Evolutionary conservation across 1,140 invertebrate genomes (phyloP), one percentile per base, ranked within the genome.

Genomic region (Oncopeltus fasciatus): DNA sequence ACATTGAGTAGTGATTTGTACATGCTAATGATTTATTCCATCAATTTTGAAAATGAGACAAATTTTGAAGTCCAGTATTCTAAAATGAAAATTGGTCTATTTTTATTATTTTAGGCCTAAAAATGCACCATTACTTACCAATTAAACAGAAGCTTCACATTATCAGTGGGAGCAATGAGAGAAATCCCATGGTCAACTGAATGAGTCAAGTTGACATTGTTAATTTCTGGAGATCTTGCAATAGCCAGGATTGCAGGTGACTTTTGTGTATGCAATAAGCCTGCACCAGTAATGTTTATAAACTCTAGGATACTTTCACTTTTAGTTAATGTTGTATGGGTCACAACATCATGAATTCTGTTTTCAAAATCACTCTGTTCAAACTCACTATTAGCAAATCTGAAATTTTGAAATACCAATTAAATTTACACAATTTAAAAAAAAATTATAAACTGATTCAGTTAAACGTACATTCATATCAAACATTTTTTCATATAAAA

Each of bases 191-290:
- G 90, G 69, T 87, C 87, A 31, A 93, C 93, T 65, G 87, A 88
- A 60, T 86, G 79, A 5, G 78, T 82, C 21, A 99, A 84, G 63
- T 88, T 90, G 0, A 98, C 85, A 65, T 86, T 84, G 58, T 81
- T 80, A 51, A 98, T 84, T 20, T 75, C 76, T 0, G 95, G 94
- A 67, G 88, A 90, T 69, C 85, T 90, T 70, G 85, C 82, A 29
- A 96, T 85, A 24, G 87, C 83, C 72, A 97, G 89, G 46, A 99
- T 76, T 2, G 95, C 93, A 0, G 94, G 87, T 2, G 86, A 87
- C 74, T 91, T 95, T 75, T 98, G 91, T 70, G 92, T 93, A 70
- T 99, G 97, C 11, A 98, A 76, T 59, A 98, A 87, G 18, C 95
- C 97, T 53, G 95, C 97, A n/a, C 94, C 92, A 31, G 84, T 81